Base-by-base conservation (phyloP, 2,888 invertebrate species). In the Aporophyla nigra region DNA sequence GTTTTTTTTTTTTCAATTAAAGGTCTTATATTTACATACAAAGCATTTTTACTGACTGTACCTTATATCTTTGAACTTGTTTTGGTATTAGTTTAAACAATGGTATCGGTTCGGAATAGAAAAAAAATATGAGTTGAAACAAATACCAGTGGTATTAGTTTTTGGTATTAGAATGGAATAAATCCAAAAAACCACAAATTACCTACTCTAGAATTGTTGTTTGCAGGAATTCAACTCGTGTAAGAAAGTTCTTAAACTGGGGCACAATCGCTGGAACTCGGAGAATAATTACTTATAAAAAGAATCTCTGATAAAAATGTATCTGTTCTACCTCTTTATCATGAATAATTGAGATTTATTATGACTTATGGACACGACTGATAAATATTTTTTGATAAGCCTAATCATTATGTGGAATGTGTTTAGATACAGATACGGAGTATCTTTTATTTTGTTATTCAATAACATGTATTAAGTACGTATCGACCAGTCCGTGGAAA, bases 401-500 rank as follows among this genome's bases (percentile, higher is more conserved):
- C 27, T 58, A 58, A 63, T 83, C 58, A 76, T 56, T 63, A 33
- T 24, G 4, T 16, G 24, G 51, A 82, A 76, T 24, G 27, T 71
- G 27, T 58, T 63, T 46, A 27, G 16, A 24, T 7, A 75, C 49
- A 51, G 56, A 76, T 82, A 83, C 9, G 19, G 0, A 10, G 12
- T 63, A 67, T 71, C 78, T 83, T 40, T 62, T 78, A 76, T 67
- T 71, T 84, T 73, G 76, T 53, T 82, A 27, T 76, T 19, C 4
- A 46, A 66, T 24, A 78, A 43, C 12, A n/a, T n/a, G 62, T 14
- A 54, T 49, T 27, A 5, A 12, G 1, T 16, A 21, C 14, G 19
- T 27, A 27, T 43, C 14, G 12, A 54, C 14, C 21, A 56, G 4
- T 62, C 62, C 24, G n/a, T 33, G 27, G 19, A 49, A 51, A 46